Evolutionary conservation across 2,888 invertebrate species (phyloP).

Genomic region (Chromoteleia sp.): DNA sequence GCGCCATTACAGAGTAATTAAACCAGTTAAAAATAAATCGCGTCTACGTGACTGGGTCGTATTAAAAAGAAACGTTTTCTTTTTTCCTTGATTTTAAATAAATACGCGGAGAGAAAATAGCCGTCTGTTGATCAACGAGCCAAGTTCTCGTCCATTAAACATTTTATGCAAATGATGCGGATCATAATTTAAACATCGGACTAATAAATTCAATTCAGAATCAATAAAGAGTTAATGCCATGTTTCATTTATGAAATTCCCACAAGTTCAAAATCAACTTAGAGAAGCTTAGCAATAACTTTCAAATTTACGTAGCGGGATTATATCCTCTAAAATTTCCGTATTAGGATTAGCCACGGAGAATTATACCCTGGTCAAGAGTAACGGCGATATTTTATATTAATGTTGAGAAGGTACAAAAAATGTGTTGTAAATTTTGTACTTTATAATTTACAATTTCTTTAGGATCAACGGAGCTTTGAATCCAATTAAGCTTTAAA

Average conservation of each 20-base stretch:
- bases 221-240: slow-evolving; percentile 31
- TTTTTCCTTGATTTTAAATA: background rate
- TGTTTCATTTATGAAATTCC: slow-evolving; percentile 36
- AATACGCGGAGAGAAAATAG: too few species aligned
- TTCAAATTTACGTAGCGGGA: slow-evolving; percentile 47
- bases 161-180: too few species aligned
- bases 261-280: slow-evolving; percentile 52
- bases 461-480: too few species aligned
- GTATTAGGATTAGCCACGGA: slow-evolving; percentile 33
- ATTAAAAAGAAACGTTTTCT: background rate
- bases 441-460: too few species aligned
- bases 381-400: background rate
- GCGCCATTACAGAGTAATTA: slow-evolving; percentile 7
- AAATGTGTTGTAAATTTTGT: background rate
- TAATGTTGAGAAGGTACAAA: background rate
- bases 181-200: too few species aligned
- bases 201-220: slow-evolving; percentile 21
- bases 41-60: slow-evolving; percentile 12
- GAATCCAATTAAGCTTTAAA: too few species aligned
- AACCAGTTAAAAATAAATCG: slow-evolving; percentile 26
- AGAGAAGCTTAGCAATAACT: slow-evolving; percentile 45
- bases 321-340: slow-evolving; percentile 32
- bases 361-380: slow-evolving; percentile 19
- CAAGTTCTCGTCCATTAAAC: too few species aligned
- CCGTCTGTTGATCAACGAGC: too few species aligned